Evolutionary conservation across 1,140 invertebrate species (phyloP).

Genomic region (Adelges cooleyi): DNA sequence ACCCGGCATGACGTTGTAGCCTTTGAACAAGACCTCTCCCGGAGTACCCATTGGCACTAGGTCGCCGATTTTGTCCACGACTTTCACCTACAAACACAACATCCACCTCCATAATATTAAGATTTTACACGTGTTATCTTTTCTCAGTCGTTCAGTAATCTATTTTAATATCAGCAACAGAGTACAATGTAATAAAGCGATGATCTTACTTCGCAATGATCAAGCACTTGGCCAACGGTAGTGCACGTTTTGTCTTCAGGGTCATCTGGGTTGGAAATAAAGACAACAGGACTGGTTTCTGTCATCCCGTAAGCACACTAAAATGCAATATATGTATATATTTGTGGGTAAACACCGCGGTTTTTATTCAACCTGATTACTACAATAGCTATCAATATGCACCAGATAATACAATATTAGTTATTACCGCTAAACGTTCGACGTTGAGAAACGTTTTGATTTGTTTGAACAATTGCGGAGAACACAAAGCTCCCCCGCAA

Average conservation of each 20-base stretch:
- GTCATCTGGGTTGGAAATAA: slow-evolving; percentile 52
- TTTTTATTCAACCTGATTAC: neutral
- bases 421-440: slow-evolving; percentile 32
- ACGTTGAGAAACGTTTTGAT: slow-evolving; percentile 41
- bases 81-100: slow-evolving; percentile 43
- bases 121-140: too few species aligned
- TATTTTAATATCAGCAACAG: too few species aligned
- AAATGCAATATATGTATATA: slow-evolving; percentile 36
- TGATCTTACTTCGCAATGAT: slow-evolving; percentile 63
- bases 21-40: slow-evolving; percentile 74
- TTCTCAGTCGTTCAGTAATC: too few species aligned
- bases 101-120: too few species aligned
- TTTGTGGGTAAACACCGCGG: too few species aligned
- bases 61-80: slow-evolving; percentile 57
- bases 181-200: too few species aligned
- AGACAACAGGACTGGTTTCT: slow-evolving; percentile 66
- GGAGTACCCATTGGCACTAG: slow-evolving; percentile 59
- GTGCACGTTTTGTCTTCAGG: slow-evolving; percentile 50
- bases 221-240: slow-evolving; percentile 64
- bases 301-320: slow-evolving; percentile 80
- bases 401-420: neutral
- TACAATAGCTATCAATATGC: neutral
- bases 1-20: slow-evolving; percentile 69
- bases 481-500: slow-evolving; percentile 62
- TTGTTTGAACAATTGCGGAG: slow-evolving; percentile 55